These are phyloP conservation scores for Aspidiotus destructor DNA, from an alignment of 2,888 invertebrate species.

Conservation along the genomic window DNA sequence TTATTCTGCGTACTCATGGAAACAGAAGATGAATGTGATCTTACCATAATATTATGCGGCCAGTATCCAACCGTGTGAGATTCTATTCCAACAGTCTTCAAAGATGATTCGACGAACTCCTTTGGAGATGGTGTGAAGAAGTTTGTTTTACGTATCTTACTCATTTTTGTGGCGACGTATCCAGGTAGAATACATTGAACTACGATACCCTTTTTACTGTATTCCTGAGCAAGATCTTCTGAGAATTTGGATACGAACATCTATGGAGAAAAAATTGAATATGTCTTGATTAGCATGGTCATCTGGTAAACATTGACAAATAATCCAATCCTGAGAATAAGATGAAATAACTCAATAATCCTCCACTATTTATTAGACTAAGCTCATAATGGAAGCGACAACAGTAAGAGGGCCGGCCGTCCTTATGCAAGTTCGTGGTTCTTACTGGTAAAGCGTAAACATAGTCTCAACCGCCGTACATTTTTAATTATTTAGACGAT, in stretches of 20 bases:
- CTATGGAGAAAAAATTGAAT: conserved; percentile 40
- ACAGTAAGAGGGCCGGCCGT: too few relatives aligned
- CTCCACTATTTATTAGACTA: too few relatives aligned
- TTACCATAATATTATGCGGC: conserved; percentile 55
- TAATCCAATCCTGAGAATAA: too few relatives aligned
- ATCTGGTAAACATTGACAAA: too few relatives aligned
- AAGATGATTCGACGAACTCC: conserved; percentile 59
- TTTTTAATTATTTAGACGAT: too few relatives aligned
- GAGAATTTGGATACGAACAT: conserved; percentile 74
- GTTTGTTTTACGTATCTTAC: conserved; percentile 61
- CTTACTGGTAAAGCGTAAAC: too few relatives aligned
- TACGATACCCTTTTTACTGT: conserved; percentile 58
- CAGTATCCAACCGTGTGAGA: conserved; percentile 65
- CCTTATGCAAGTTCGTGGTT: too few relatives aligned
- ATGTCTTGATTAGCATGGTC: background rate
- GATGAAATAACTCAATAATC: too few relatives aligned
- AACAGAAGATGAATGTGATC: background rate
- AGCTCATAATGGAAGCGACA: too few relatives aligned
- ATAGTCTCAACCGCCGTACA: too few relatives aligned
- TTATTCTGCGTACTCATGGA: background rate
- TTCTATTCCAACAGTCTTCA: conserved; percentile 60
- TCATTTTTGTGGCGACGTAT: conserved; percentile 86
- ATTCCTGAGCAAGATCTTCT: conserved; percentile 65
- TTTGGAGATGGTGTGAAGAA: conserved; percentile 67
- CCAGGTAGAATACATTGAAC: conserved; percentile 78